phyloP scores from a whole-genome alignment of 2,797 vertebrate species.

The Brotogeris chrysoptera region DNA sequence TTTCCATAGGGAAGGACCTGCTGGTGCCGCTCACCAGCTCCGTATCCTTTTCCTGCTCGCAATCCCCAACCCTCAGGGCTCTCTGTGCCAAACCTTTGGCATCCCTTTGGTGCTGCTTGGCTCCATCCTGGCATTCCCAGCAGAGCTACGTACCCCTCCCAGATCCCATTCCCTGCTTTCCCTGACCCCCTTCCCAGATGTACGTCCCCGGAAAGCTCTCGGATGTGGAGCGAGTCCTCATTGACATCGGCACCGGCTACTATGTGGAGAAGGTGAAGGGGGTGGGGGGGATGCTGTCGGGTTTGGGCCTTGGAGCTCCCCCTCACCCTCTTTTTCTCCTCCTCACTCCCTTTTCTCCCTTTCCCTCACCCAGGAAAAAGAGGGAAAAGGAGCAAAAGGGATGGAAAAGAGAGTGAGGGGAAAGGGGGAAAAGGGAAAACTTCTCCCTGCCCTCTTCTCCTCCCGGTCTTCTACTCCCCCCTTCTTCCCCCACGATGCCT shows the following conservation, averaged over 20 bases:
- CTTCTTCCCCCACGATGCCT: no score
- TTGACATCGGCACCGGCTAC: constrained; percentile 94
- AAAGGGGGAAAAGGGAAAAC: no score
- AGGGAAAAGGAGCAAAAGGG: no score
- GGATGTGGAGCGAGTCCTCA: constrained; percentile 86
- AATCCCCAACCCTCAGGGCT: fast-evolving
- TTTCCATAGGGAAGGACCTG: constrained; percentile 87
- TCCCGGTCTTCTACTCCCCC: no score
- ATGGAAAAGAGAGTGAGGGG: no score
- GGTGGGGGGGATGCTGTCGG: no score
- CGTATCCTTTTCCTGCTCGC: constrained; percentile 83
- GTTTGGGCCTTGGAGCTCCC: background rate
- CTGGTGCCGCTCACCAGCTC: constrained; percentile 94
- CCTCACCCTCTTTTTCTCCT: no score
- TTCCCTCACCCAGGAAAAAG: no score
- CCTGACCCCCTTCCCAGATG: constrained; percentile 86
- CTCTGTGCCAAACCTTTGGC: background rate
- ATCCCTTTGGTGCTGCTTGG: background rate
- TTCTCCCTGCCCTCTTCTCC: no score
- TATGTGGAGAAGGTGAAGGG: constrained; percentile 91
- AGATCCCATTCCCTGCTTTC: background rate
- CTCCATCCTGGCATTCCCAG: background rate
- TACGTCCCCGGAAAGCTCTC: constrained; percentile 92
- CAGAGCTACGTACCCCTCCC: fast-evolving
- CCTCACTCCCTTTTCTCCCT: background rate